Evolutionary conservation across 2,797 vertebrate genomes (phyloP).

Genomic region (Heliangelus exortis): DNA sequence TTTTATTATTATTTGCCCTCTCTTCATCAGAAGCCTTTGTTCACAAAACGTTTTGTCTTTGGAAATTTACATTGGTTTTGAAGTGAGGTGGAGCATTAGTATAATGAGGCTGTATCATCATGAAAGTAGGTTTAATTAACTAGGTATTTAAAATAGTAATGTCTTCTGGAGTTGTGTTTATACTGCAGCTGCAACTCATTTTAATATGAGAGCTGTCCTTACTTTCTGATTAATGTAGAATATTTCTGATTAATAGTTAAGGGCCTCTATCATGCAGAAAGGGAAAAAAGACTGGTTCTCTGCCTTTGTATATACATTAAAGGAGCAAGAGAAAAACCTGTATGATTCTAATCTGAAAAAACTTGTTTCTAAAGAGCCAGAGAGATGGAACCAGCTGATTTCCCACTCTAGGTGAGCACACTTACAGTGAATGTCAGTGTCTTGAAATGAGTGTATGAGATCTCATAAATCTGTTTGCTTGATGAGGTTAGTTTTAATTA

Average conservation of each 20-base stretch:
- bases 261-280: neutral
- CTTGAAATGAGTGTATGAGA: neutral
- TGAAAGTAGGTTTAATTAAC: slow-evolving; percentile 37
- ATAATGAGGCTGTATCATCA: slow-evolving; percentile 29
- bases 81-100: slow-evolving; percentile 18
- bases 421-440: neutral
- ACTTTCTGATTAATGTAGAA: neutral
- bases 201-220: slow-evolving; percentile 30
- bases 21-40: neutral
- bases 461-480: neutral
- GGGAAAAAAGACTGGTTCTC: slow-evolving; percentile 42
- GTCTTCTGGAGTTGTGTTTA: slow-evolving; percentile 18
- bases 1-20: neutral
- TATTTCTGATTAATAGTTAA: slow-evolving; percentile 30
- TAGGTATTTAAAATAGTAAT: slow-evolving; percentile 40
- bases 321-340: slow-evolving; percentile 17
- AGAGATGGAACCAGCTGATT: slow-evolving; percentile 18
- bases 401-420: slow-evolving; percentile 13
- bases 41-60: neutral
- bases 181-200: slow-evolving; percentile 31
- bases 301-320: neutral
- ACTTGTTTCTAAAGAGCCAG: slow-evolving; percentile 13
- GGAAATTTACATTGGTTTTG: slow-evolving; percentile 3
- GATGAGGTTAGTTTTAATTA: slow-evolving; percentile 51
- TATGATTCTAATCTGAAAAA: slow-evolving; percentile 28